A percentile compares a stretch with the other conserved stretches of the same genome.
Conservation (phyloP, 2,888 invertebrate genomes). For the Zygaena filipendulae region DNA sequence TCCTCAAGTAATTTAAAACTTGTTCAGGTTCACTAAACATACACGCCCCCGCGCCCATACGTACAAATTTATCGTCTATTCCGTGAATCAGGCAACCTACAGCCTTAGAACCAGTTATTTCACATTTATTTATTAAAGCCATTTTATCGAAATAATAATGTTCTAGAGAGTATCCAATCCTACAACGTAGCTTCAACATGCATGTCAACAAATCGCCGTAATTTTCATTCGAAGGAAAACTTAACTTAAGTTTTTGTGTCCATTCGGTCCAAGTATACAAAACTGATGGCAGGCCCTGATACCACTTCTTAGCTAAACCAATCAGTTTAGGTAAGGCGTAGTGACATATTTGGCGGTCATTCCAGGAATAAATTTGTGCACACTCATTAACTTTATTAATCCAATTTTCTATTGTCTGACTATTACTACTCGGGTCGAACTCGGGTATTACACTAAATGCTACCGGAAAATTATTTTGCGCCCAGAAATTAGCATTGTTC, state of each 20-base stretch:
- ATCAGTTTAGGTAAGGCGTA: constrained; percentile 16
- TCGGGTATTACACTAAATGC: constrained; percentile 13
- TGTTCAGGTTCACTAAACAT: constrained; percentile 14
- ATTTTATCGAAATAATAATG: constrained; percentile 18
- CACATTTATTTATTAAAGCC: constrained; percentile 16
- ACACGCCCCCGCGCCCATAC: constrained; percentile 15
- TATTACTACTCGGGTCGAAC: constrained; percentile 15
- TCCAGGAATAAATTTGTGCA: constrained; percentile 18
- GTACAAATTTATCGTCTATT: constrained; percentile 17
- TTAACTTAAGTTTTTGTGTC: constrained; percentile 14
- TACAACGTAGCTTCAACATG: constrained; percentile 16
- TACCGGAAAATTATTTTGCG: neutral
- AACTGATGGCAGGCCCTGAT: constrained; percentile 17
- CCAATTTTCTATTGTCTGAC: constrained; percentile 16
- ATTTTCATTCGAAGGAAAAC: constrained; percentile 18
- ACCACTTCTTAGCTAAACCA: constrained; percentile 18
- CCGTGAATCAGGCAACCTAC: constrained; percentile 17
- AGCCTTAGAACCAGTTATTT: no score
- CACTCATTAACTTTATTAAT: constrained; percentile 17
- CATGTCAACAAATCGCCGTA: constrained; percentile 13
- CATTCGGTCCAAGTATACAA: constrained; percentile 19
- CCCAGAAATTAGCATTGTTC: no score
- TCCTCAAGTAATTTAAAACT: constrained; percentile 11
- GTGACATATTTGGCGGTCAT: constrained; percentile 15
- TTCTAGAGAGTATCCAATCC: constrained; percentile 15